Conservation (phyloP, 2,113 vertebrate genomes). For the Setophaga coronata region DNA sequence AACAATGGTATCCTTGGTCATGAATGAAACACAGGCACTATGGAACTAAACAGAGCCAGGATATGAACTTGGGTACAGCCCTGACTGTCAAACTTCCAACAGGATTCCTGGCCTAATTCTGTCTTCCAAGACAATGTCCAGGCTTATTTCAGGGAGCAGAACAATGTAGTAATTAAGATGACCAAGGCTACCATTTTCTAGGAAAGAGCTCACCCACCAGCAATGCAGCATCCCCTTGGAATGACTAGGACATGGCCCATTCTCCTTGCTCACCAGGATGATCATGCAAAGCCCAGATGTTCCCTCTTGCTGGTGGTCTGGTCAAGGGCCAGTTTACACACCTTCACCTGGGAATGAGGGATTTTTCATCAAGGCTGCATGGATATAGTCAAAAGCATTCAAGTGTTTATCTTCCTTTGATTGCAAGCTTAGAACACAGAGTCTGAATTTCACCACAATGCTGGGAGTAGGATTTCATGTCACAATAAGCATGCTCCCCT, state of each 20-base stretch:
- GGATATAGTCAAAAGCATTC: neutral
- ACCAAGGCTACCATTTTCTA: neutral
- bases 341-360: neutral
- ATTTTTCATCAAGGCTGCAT: neutral
- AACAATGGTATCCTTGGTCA: neutral
- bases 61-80: neutral
- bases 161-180: neutral
- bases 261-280: neutral
- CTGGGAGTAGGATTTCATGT: neutral
- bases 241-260: neutral
- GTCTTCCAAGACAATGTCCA: neutral
- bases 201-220: neutral
- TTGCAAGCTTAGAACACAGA: neutral
- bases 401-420: neutral
- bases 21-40: neutral
- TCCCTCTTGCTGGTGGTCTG: neutral
- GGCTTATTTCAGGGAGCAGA: neutral
- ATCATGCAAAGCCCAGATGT: neutral
- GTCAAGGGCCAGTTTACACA: neutral
- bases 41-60: neutral
- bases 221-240: neutral
- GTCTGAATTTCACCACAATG: neutral
- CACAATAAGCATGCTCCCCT: neutral
- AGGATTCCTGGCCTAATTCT: neutral
- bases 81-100: neutral